Evolutionary conservation across 2,797 vertebrate species (phyloP), one percentile per base, ranked within the genome.

Genomic region (Oreochromis grahami): DNA sequence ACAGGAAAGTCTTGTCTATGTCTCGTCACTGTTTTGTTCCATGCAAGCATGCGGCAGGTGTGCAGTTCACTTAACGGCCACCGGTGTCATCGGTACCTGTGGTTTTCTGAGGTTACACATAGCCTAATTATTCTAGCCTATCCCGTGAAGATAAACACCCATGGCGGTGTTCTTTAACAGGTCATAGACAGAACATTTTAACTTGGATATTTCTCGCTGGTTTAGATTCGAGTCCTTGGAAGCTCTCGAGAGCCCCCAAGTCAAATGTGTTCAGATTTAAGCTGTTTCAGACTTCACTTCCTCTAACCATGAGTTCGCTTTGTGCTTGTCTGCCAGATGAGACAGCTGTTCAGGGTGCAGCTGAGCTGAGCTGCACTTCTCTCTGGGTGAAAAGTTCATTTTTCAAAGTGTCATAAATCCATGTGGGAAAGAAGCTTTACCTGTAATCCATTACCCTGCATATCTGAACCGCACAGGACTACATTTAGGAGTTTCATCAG

Each of bases 331-430:
- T 85, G 82, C 92, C 94, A 95, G 90, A 90, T 93, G 93, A 79
- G 83, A 88, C 92, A 90, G 92, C 89, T 91, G 91, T 87, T 92
- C 65, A 4, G 81, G 81, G 63, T 77, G 89, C 88, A 87, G 78
- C 90, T 79, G 81, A 87, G 88, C 85, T 77, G 72, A 70, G 21
- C 80, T 82, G 68, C 36, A 41, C 84, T 82, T 63, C 78, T 84
- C 89, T 85, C 58, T 32, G 83, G 91, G 92, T 91, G 89, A 93
- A 92, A 93, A 93, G 93, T 92, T 92, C 89, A 93, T 19, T 84
- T 50, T 88, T 53, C 77, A 88, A 87, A 87, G 87, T 82, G 86
- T 79, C 80, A 80, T 81, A 88, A 82, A 88, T 81, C 82, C 52
- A 80, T 21, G 32, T 84, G 86, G 74, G 78, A 84, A 78, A 74